Percentiles rank a stretch among this genome's conserved stretches.
Conservation (phyloP, 1,140 invertebrate genomes). For the Micrasema minimum region DNA sequence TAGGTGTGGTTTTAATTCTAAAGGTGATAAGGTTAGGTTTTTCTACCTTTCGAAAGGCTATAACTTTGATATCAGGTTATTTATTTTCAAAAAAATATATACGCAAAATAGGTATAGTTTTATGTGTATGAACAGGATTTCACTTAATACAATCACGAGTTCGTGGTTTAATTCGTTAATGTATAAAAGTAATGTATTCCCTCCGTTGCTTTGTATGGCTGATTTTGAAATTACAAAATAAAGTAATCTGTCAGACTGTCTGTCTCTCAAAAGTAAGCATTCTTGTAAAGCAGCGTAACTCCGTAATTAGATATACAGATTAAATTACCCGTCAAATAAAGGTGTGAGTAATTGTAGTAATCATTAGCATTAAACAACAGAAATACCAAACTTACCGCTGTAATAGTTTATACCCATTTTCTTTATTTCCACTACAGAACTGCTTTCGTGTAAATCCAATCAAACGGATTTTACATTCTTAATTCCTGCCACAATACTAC, state of each 20-base stretch:
- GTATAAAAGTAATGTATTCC: slow-evolving; percentile 8
- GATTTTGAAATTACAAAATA: slow-evolving; percentile 20
- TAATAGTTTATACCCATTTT: slow-evolving; percentile 8
- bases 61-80: too few relatives aligned
- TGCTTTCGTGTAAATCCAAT: too few relatives aligned
- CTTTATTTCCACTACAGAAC: neutral
- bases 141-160: too few relatives aligned
- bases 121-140: too few relatives aligned
- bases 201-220: neutral
- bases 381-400: slow-evolving; percentile 1
- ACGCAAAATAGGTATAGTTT: too few relatives aligned
- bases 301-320: slow-evolving; percentile 35
- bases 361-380: slow-evolving; percentile 5
- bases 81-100: too few relatives aligned
- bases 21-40: too few relatives aligned
- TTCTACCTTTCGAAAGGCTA: too few relatives aligned
- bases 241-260: slow-evolving; percentile 33
- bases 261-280: slow-evolving; percentile 18
- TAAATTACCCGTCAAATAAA: slow-evolving; percentile 38
- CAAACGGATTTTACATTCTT: too few relatives aligned
- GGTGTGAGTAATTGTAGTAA: slow-evolving; percentile 18
- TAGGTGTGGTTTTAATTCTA: too few relatives aligned
- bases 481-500: too few relatives aligned
- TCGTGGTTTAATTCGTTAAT: slow-evolving; percentile 6
- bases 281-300: slow-evolving; percentile 18